Conservation (phyloP, 1,140 invertebrate species). For the Heliconius congener region DNA sequence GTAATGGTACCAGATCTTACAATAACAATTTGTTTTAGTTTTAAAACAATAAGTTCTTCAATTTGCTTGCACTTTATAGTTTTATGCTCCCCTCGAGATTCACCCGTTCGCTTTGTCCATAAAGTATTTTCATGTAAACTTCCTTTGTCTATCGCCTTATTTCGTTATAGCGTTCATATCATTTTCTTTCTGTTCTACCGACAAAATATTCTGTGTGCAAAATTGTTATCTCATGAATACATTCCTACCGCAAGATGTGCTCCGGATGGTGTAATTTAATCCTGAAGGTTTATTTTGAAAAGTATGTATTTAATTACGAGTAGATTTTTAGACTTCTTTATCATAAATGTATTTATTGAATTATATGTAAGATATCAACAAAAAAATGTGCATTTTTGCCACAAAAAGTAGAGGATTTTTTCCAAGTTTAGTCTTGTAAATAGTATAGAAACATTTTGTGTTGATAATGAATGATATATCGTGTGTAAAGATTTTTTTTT, state of each 20-base stretch:
- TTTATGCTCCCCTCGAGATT: conserved; percentile 24
- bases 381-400: no score
- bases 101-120: conserved; percentile 17
- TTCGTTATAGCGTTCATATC: conserved; percentile 3
- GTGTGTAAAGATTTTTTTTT: no score
- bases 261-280: not conserved
- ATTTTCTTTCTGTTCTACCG: not conserved
- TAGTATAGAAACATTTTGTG: no score
- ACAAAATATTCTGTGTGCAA: not conserved
- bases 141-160: conserved; percentile 28
- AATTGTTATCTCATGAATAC: not conserved
- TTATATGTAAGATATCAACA: no score
- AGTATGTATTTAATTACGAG: not conserved
- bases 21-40: not conserved
- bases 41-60: conserved; percentile 18
- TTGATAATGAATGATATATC: no score
- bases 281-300: not conserved
- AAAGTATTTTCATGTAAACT: conserved; percentile 27
- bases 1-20: not conserved
- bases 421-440: no score
- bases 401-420: no score
- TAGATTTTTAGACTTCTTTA: no score
- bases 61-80: conserved; percentile 22
- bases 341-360: no score
- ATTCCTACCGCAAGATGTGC: not conserved